Conservation (phyloP, 1,140 invertebrate genomes). For the Bombus waltoni region DNA sequence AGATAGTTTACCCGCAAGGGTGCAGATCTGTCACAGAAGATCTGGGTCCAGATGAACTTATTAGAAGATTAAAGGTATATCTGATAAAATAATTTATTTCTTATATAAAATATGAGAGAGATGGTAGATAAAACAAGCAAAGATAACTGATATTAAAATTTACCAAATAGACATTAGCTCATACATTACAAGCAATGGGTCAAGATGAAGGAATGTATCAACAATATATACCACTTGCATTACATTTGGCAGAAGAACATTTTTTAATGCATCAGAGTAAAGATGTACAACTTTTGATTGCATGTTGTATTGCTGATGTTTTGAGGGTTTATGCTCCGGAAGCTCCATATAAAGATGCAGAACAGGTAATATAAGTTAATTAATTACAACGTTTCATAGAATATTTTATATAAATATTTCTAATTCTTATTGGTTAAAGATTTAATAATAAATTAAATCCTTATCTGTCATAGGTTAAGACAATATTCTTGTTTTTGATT, state of each 20-base stretch:
- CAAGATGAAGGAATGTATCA: conserved; percentile 97
- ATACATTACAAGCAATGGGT: conserved; percentile 97
- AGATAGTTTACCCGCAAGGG: conserved; percentile 93
- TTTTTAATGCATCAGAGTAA: conserved; percentile 95
- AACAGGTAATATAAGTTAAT: conserved; percentile 89
- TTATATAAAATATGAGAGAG: neutral
- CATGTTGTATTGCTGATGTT: conserved; percentile 98
- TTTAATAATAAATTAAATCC: conserved; percentile 7
- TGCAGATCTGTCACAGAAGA: conserved; percentile 95
- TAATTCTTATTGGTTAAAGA: neutral
- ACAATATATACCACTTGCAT: conserved; percentile 96
- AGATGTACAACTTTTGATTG: conserved; percentile 97
- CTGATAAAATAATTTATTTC: conserved; percentile 3
- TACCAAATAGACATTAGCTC: conserved; percentile 89
- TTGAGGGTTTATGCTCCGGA: conserved; percentile 99
- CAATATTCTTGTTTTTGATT: conserved; percentile 97
- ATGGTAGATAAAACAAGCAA: neutral
- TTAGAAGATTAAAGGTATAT: conserved; percentile 94
- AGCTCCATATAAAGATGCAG: conserved; percentile 97
- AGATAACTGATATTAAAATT: conserved; percentile 29
- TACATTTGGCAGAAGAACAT: conserved; percentile 96
- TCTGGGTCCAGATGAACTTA: conserved; percentile 96
- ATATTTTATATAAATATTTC: neutral
- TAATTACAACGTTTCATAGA: conserved; percentile 62
- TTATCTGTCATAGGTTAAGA: conserved; percentile 84